These are phyloP conservation scores for Pempheris klunzingeri DNA, from an alignment of 2,797 vertebrate species.

Conservation along the genomic window DNA sequence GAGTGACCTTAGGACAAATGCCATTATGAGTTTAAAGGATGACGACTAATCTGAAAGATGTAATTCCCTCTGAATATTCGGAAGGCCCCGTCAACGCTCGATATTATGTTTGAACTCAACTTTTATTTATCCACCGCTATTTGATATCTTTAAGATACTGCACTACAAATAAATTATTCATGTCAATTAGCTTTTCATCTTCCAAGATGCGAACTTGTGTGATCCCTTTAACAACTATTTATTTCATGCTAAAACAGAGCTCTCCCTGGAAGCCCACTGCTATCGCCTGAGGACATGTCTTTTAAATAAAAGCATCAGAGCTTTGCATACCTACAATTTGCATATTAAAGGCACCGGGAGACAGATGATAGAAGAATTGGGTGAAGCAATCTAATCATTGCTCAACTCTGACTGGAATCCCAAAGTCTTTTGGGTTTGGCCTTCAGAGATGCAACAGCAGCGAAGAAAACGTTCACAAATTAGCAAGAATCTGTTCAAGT, in stretches of 20 bases:
- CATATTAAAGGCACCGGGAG: constrained; percentile 89
- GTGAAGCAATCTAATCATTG: constrained; percentile 83
- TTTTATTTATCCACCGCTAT: constrained; percentile 80
- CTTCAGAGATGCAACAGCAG: constrained; percentile 71
- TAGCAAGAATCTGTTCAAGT: constrained; percentile 66
- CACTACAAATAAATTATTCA: constrained; percentile 90
- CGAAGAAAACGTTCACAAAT: constrained; percentile 70
- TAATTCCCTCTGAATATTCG: constrained; percentile 83
- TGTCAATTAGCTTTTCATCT: constrained; percentile 94
- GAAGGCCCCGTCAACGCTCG: constrained; percentile 61
- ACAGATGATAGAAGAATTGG: constrained; percentile 82
- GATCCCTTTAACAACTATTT: constrained; percentile 97
- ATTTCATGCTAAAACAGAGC: constrained; percentile 92
- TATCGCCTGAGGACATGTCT: constrained; percentile 93
- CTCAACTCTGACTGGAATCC: constrained; percentile 85
- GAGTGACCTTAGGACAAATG: constrained; percentile 85
- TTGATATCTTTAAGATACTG: constrained; percentile 89
- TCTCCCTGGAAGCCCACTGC: constrained; percentile 90
- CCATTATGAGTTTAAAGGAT: constrained; percentile 81
- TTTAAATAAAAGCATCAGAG: constrained; percentile 95
- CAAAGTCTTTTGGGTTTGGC: constrained; percentile 77
- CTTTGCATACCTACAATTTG: constrained; percentile 94
- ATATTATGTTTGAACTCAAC: constrained; percentile 81
- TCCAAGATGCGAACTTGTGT: constrained; percentile 91
- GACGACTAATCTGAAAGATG: constrained; percentile 75